Base-by-base conservation (phyloP, 2,113 vertebrate species). In the Eulacestoma nigropectus region DNA sequence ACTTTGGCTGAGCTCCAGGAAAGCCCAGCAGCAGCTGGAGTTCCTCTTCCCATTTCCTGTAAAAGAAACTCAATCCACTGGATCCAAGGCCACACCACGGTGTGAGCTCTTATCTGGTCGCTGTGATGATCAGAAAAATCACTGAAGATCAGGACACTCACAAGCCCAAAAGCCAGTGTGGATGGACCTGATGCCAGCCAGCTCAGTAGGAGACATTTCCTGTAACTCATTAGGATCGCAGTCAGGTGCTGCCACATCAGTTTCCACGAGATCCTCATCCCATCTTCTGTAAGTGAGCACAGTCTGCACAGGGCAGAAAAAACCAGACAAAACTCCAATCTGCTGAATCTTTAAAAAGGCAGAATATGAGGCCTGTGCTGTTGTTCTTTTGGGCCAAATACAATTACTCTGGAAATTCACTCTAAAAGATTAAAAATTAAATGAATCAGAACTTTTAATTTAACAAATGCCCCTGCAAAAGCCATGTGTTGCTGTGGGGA, bases 361-460 rank as follows among this genome's bases (percentile, higher is more conserved):
- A 29, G 44, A 35, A 42, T 77, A 67, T 72, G 57, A 27, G 12
- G 10, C 49, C 22, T 68, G 39, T 8, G 4, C 44, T 30, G 3
- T 75, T 68, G 49, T 67, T 91, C 35, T 67, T 65, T 39, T 37
- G 11, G 29, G 21, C 39, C 37, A 85, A 94, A 69, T 77, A 42
- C 35, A 93, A 35, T 73, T 87, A 41, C 49, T 68, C n/a, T 84
- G 18, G 30, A 56, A 93, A 84, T 81, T 59, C 26, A 22, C 46
- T 59, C 47, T 81, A 14, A 74, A 90, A 84, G 76, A 67, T 90
- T 77, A 90, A 81, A 91, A 88, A 84, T 42, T 3, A 78, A 94
- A 88, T 53, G 9, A 78, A n/a, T 89, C 77, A 76, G 60, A 87
- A 35, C 76, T 79, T 94, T 39, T 55, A 70, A 60, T 91, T 68